A percentile compares a stretch with the other conserved stretches of the same genome.
These are phyloP conservation scores for Tribolium madens DNA, from an alignment of 1,140 invertebrate genomes.

Conservation along the genomic window DNA sequence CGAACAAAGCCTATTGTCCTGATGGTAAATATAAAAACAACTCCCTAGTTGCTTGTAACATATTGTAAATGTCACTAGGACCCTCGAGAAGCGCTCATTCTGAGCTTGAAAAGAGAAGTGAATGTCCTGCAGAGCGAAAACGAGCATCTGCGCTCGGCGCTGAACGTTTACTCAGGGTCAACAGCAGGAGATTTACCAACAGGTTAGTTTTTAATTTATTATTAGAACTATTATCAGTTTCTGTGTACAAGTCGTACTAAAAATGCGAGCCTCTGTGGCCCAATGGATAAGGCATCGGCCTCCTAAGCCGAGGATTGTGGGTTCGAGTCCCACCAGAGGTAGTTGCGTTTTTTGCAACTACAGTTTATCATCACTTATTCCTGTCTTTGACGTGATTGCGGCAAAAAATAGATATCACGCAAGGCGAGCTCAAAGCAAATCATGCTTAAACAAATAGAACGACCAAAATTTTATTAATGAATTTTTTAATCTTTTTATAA, in stretches of 20 bases:
- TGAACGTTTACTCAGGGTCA: slow-evolving; percentile 61
- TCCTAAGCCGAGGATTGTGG: slow-evolving; percentile 80
- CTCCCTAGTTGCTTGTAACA: background rate
- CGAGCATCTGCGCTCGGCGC: slow-evolving; percentile 83
- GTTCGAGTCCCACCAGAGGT: slow-evolving; percentile 81
- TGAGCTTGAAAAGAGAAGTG: slow-evolving; percentile 91
- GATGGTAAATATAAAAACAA: slow-evolving; percentile 77
- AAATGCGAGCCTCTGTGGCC: slow-evolving; percentile 68
- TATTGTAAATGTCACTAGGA: slow-evolving; percentile 72
- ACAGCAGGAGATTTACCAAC: slow-evolving; percentile 33
- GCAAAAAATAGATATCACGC: slow-evolving; percentile 3
- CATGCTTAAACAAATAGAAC: no score
- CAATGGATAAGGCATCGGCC: slow-evolving; percentile 81
- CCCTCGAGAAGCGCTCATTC: slow-evolving; percentile 89
- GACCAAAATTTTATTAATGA: no score
- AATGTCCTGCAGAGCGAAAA: slow-evolving; percentile 91
- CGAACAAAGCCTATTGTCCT: slow-evolving; percentile 91
- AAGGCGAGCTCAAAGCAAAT: background rate
- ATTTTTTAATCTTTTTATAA: no score
- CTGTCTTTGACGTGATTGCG: slow-evolving; percentile 1
- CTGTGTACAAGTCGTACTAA: background rate
- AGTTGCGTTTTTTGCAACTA: slow-evolving; percentile 52
- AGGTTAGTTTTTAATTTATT: slow-evolving; percentile 29
- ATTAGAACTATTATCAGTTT: slow-evolving; percentile 33
- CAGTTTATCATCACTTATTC: background rate